Conservation (phyloP, 2,797 vertebrate genomes). For the Phrynocephalus forsythii region DNA sequence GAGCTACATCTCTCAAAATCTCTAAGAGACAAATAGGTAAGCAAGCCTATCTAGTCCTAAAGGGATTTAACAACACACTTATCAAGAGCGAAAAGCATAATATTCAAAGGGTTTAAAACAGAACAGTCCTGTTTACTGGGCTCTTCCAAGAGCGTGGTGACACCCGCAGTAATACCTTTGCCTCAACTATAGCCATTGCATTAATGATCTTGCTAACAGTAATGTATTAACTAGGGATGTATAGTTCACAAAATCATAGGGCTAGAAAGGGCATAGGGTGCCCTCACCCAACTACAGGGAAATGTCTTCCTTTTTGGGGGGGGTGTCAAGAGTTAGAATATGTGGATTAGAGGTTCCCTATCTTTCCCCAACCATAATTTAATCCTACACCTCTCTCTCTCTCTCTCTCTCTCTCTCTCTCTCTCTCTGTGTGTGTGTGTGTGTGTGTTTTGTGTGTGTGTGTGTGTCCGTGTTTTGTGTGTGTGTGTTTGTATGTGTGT, state of each 20-base stretch:
- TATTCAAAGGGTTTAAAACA: too few relatives aligned
- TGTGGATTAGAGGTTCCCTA: neutral
- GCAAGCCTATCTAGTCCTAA: too few relatives aligned
- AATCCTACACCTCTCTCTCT: too few relatives aligned
- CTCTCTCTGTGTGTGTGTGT: neutral
- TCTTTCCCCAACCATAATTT: too few relatives aligned
- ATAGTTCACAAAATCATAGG: neutral
- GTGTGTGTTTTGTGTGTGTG: neutral
- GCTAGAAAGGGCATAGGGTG: neutral
- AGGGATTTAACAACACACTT: too few relatives aligned
- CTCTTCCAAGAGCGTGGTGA: neutral
- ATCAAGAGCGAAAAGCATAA: too few relatives aligned
- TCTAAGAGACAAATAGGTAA: too few relatives aligned
- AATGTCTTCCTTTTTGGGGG: too few relatives aligned
- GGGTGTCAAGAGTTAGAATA: neutral
- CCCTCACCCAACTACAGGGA: neutral
- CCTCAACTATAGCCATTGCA: neutral
- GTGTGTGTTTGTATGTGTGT: too few relatives aligned
- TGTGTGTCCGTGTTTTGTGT: neutral
- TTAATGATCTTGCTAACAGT: neutral
- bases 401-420: neutral
- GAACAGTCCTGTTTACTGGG: neutral
- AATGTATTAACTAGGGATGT: neutral
- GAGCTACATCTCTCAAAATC: too few relatives aligned
- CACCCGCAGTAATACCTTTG: neutral